A percentile compares a stretch with the other conserved stretches of the same genome.
Conservation (phyloP, 2,113 vertebrate species). For the Phycodurus eques region DNA sequence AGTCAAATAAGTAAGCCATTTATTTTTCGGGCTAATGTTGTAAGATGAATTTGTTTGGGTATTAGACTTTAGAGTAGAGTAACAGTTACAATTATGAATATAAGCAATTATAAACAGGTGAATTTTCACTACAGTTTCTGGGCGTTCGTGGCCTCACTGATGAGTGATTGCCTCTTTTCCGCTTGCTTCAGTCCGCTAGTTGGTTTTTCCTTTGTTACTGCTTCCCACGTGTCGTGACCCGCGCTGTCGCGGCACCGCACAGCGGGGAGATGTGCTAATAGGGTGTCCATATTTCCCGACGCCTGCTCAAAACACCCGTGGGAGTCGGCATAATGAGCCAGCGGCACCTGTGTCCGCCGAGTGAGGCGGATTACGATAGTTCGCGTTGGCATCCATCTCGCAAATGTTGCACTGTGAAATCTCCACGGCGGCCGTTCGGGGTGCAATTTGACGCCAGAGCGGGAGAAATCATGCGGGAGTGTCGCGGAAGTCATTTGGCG, state of each 20-base stretch:
- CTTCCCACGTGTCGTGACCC: slow-evolving; percentile 29
- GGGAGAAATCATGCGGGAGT: not conserved
- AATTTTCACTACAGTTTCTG: not conserved
- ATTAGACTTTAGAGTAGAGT: no score
- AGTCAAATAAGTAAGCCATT: no score
- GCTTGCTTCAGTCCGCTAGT: not conserved
- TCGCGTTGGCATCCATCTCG: slow-evolving; percentile 14
- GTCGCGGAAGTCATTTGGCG: not conserved
- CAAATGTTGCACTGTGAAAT: slow-evolving; percentile 7
- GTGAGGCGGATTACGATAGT: slow-evolving; percentile 12
- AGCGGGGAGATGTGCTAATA: slow-evolving; percentile 44
- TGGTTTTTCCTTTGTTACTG: not conserved
- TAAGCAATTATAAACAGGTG: not conserved
- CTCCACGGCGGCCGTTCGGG: not conserved
- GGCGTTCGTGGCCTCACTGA: not conserved
- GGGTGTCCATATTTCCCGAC: slow-evolving; percentile 25
- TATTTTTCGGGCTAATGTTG: no score
- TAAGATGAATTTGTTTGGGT: no score
- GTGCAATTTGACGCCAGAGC: not conserved
- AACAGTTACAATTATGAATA: not conserved
- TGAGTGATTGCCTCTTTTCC: not conserved
- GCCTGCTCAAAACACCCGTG: slow-evolving; percentile 22
- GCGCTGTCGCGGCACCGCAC: slow-evolving; percentile 12
- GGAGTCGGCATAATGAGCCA: slow-evolving; percentile 49
- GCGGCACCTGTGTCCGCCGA: slow-evolving; percentile 51